Conservation (phyloP, 2,797 vertebrate genomes). For the Linurgus olivaceus region DNA sequence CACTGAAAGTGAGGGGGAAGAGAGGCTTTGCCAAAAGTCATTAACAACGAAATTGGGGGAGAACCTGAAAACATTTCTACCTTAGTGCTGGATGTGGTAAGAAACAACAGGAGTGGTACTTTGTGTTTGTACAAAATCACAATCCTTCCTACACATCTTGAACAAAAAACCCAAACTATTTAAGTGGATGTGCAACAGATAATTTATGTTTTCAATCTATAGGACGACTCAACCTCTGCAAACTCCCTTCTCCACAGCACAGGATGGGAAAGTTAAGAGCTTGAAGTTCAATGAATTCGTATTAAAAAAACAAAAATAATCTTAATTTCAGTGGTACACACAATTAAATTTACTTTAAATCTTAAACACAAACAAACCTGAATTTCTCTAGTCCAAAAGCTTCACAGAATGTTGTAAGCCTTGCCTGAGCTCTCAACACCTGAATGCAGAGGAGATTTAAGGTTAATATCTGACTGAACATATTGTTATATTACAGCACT, state of each 20-base stretch:
- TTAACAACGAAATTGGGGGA: not conserved
- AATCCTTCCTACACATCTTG: rapidly evolving
- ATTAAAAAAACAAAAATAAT: not conserved
- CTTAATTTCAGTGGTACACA: not conserved
- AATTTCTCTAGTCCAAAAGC: slow-evolving; percentile 87
- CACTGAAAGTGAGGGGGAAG: slow-evolving; percentile 69
- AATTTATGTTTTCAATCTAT: not conserved
- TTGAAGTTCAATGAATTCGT: not conserved
- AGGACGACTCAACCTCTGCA: not conserved
- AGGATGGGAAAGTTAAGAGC: not conserved
- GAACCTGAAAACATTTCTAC: not conserved
- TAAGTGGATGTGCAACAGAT: not conserved
- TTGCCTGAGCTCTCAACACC: slow-evolving; percentile 86
- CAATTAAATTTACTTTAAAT: not conserved
- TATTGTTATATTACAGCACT: not conserved
- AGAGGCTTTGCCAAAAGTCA: not conserved
- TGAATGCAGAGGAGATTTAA: slow-evolving; percentile 42
- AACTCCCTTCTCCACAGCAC: not conserved
- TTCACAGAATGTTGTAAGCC: slow-evolving; percentile 89
- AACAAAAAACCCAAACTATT: not conserved
- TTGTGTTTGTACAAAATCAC: not conserved
- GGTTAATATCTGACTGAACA: not conserved
- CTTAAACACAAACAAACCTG: slow-evolving; percentile 78
- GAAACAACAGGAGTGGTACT: not conserved
- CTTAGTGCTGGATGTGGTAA: not conserved